phyloP scores from a whole-genome alignment of 1,140 invertebrate species.

The Gerris buenoi region DNA sequence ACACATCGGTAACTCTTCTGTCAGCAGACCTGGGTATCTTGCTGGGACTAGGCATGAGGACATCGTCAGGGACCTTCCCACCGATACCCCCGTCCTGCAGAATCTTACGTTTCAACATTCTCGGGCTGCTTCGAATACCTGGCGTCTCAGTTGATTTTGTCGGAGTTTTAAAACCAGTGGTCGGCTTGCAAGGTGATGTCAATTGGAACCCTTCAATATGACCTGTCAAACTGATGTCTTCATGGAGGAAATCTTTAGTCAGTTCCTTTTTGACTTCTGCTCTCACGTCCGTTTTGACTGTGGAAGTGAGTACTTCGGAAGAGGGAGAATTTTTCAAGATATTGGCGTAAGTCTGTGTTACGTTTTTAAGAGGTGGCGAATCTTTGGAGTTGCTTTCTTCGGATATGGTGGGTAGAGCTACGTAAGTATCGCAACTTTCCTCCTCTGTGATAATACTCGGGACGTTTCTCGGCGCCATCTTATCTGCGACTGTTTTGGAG shows the following conservation, averaged over 20 bases:
- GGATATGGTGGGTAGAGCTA: background rate
- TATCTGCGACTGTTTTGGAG: background rate
- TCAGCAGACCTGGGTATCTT: slow-evolving; percentile 11
- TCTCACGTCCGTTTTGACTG: background rate
- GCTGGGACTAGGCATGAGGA: slow-evolving; percentile 20
- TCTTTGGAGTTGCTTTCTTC: background rate
- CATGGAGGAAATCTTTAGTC: slow-evolving; percentile 15
- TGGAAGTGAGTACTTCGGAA: background rate
- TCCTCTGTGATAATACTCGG: background rate
- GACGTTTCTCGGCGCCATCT: background rate
- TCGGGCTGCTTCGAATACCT: background rate
- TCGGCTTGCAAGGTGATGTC: slow-evolving; percentile 18
- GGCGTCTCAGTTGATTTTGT: background rate
- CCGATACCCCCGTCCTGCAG: background rate
- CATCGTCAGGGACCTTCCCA: slow-evolving; percentile 12
- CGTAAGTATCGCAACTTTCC: background rate
- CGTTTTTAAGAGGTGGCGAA: slow-evolving; percentile 1
- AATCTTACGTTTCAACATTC: slow-evolving; percentile 7
- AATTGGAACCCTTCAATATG: slow-evolving; percentile 22
- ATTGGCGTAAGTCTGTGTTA: background rate
- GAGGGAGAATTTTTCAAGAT: background rate
- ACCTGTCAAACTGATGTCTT: slow-evolving; percentile 21
- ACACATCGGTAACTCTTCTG: background rate
- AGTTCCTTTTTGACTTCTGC: slow-evolving; percentile 12
- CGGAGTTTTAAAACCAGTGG: background rate